Evolutionary conservation across 1,140 invertebrate species (phyloP).

Genomic region (Nylanderia fulva): DNA sequence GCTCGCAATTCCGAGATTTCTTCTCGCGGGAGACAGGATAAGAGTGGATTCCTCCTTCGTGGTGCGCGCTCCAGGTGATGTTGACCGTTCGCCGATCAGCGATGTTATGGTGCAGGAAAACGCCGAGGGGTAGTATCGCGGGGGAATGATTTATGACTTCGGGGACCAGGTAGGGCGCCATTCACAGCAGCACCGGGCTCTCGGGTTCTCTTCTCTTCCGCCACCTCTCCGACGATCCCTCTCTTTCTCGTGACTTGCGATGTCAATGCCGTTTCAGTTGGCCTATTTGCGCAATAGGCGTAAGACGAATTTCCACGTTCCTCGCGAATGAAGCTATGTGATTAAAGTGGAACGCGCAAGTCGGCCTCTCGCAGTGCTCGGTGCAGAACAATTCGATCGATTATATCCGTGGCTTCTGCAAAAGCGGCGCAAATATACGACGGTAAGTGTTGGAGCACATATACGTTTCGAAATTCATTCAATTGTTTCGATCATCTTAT

Average conservation of each 20-base stretch:
- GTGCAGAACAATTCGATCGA: background rate
- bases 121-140: conserved; percentile 80
- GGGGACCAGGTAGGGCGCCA: conserved; percentile 83
- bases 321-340: conserved; percentile 3
- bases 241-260: conserved; percentile 46
- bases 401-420: background rate
- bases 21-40: background rate
- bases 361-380: background rate
- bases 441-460: conserved; percentile 5
- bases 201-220: conserved; percentile 69
- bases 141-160: conserved; percentile 85
- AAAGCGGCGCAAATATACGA: background rate
- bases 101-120: conserved; percentile 79
- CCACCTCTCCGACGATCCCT: conserved; percentile 65
- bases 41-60: background rate
- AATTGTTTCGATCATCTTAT: too few relatives aligned
- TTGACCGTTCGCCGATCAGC: conserved; percentile 79
- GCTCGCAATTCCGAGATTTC: background rate
- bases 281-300: conserved; percentile 68
- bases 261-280: conserved; percentile 76
- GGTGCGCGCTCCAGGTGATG: conserved; percentile 80
- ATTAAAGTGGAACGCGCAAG: conserved; percentile 11
- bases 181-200: conserved; percentile 76
- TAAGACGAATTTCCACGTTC: conserved; percentile 50
- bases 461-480: background rate